phyloP scores from a whole-genome alignment of 2,797 vertebrate species.

The Enteromius unitaeniatus region DNA sequence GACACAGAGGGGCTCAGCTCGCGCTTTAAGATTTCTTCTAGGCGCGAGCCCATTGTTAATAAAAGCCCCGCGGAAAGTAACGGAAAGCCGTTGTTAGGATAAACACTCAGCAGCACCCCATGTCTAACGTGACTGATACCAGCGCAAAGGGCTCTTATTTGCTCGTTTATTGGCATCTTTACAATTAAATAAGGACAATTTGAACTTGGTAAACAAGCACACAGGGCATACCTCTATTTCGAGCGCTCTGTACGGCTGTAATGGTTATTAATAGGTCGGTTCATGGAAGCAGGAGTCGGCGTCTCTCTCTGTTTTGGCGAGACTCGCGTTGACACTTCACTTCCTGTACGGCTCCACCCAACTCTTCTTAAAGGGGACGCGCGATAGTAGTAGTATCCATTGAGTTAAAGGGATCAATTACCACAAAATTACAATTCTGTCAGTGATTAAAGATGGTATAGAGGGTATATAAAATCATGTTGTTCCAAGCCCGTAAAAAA shows the following conservation, averaged over 20 bases:
- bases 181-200: background rate
- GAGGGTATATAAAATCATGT: background rate
- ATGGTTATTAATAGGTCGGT: slow-evolving; percentile 29
- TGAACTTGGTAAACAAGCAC: background rate
- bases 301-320: slow-evolving; percentile 61
- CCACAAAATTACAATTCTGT: background rate
- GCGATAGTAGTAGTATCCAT: background rate
- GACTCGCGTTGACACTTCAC: slow-evolving; percentile 65
- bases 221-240: slow-evolving; percentile 60
- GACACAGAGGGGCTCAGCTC: background rate
- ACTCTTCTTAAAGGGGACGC: slow-evolving; percentile 77
- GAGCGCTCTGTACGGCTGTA: slow-evolving; percentile 7
- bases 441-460: background rate
- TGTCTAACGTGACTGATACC: slow-evolving; percentile 26
- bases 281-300: slow-evolving; percentile 40
- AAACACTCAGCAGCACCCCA: slow-evolving; percentile 54
- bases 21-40: background rate
- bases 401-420: background rate
- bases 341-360: slow-evolving; percentile 75
- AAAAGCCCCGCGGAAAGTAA: slow-evolving; percentile 52
- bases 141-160: slow-evolving; percentile 38
- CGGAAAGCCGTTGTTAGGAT: slow-evolving; percentile 67
- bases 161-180: background rate
- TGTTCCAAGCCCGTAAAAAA: background rate
- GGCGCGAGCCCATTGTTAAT: slow-evolving; percentile 31